These are phyloP conservation scores for Alexandromys fortis DNA, from an alignment of 2,113 vertebrate genomes.

Conservation along the genomic window DNA sequence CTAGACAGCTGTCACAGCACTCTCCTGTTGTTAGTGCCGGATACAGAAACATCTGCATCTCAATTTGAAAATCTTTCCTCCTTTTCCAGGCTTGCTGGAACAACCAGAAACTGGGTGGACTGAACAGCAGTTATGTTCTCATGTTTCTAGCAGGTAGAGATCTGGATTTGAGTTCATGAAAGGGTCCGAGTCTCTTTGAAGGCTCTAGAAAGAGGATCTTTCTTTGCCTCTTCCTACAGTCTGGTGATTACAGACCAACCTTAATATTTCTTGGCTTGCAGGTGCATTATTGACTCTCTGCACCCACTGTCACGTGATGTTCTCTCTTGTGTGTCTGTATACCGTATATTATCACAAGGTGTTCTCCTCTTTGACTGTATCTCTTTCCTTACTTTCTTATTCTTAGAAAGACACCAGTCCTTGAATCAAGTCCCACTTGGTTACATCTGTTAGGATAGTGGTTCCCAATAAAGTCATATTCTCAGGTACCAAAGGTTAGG, in stretches of 20 bases:
- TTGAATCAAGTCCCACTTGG: slow-evolving; percentile 9
- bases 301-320: neutral
- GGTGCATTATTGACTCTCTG: neutral
- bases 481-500: neutral
- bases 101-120: neutral
- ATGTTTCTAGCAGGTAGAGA: neutral
- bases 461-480: slow-evolving; percentile 46
- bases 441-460: neutral
- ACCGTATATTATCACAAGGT: neutral
- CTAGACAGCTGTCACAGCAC: neutral
- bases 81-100: neutral
- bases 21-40: neutral
- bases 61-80: neutral
- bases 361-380: neutral
- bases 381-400: slow-evolving; percentile 26
- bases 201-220: neutral
- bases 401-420: neutral
- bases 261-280: slow-evolving; percentile 24
- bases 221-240: slow-evolving; percentile 11
- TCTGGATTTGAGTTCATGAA: neutral
- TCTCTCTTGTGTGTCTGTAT: neutral
- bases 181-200: neutral
- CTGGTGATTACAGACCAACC: neutral
- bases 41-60: neutral
- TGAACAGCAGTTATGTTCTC: neutral